phyloP scores from a whole-genome alignment of 53 echinoderm and acorn worm species.

The Holothuria scabra region DNA sequence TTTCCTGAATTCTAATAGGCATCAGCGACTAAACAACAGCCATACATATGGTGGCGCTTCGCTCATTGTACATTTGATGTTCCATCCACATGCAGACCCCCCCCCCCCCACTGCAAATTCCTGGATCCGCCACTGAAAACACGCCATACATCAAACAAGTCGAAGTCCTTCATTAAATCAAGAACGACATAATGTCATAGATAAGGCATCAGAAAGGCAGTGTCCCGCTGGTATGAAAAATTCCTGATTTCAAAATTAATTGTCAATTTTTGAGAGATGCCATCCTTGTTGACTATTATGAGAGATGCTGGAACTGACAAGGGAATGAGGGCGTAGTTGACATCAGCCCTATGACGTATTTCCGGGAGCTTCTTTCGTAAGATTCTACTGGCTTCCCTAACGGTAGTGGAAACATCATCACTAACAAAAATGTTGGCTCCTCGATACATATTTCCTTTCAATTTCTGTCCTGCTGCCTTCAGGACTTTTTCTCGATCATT shows the following conservation, averaged over 20 bases:
- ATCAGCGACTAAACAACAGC: too few relatives aligned
- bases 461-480: not conserved
- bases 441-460: not conserved
- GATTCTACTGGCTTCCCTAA: not conserved
- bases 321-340: not conserved
- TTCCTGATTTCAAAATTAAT: not conserved
- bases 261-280: not conserved
- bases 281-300: not conserved
- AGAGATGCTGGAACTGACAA: not conserved
- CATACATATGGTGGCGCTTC: too few relatives aligned
- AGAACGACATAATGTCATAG: too few relatives aligned
- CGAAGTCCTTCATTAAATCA: too few relatives aligned
- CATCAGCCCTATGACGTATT: not conserved
- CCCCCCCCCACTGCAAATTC: too few relatives aligned
- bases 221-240: too few relatives aligned
- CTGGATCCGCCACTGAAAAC: too few relatives aligned
- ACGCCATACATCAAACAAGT: too few relatives aligned
- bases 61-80: too few relatives aligned
- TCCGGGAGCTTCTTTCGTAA: not conserved
- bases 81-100: too few relatives aligned
- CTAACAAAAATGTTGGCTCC: not conserved
- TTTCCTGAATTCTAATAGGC: too few relatives aligned
- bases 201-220: too few relatives aligned
- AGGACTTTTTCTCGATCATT: constrained; percentile 2
- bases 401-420: not conserved